Base-by-base conservation (phyloP, 92 coral and sea anemone genomes). In the Nematostella vectensis region DNA sequence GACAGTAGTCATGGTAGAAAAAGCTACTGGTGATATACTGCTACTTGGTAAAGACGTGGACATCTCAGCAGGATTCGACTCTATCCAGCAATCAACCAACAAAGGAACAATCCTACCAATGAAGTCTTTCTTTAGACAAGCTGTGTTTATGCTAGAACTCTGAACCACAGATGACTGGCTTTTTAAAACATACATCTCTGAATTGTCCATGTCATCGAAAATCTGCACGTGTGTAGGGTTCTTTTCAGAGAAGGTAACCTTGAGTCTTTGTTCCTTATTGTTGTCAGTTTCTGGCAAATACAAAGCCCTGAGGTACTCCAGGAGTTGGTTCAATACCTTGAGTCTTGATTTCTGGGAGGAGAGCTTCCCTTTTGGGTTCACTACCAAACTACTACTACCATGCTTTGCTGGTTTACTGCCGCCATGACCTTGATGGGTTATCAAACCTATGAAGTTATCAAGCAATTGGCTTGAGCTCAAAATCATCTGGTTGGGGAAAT, bases 21-120 rank as follows among this genome's bases (percentile, higher is more conserved):
- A 26, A 21, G 72, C 29, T 15, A 71, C 39, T 0, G 87, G 52
- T 0, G 88, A 68, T 48, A 68, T 24, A 2, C 40, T 63, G 55
- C 55, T 62, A 29, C 71, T 77, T 19, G 82, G 86, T 2, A 82
- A 64, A n/a, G 74, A 74, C 20, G 87, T 77, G 2, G 76, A 27
- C 67, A 87, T 74, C 66, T 87, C 75, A 0, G 82, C 78, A 19
- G 99, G 96, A 59, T 70, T 75, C 31, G 94, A 93, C 29, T 93
- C 96, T 8, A 93, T 61, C 99, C 99, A 93, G 25, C 81, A 87
- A 64, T 93, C 93, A 40, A 93, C 52, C 25, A 93, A 61, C 48
- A 82, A 59, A 31, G 99, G 96, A 9, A 88, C 67, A 45, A 87
- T 61, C 2, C 45, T 66, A 51, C 77, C 56, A 48, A 71, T 70